phyloP scores from a whole-genome alignment of 2,888 invertebrate genomes.

The Polylopha cassiicola region DNA sequence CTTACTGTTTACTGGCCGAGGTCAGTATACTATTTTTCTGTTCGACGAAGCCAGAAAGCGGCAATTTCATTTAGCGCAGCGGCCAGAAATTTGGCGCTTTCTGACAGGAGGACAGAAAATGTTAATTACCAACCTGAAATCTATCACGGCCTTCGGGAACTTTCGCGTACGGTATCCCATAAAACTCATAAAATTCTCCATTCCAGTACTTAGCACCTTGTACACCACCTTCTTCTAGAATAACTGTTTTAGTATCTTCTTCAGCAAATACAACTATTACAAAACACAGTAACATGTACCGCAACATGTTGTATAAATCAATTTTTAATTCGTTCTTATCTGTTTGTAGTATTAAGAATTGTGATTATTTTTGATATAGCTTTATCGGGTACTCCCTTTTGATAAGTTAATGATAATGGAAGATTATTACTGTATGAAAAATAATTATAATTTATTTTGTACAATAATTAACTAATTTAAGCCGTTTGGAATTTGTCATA shows the following conservation, averaged over 20 bases:
- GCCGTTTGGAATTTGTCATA: no score
- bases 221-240: conserved; percentile 49
- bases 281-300: conserved; percentile 33
- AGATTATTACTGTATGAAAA: no score
- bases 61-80: no score
- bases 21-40: no score
- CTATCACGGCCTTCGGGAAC: conserved; percentile 53
- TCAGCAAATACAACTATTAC: conserved; percentile 34
- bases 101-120: no score
- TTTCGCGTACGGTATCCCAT: conserved; percentile 59
- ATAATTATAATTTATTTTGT: no score
- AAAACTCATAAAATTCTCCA: conserved; percentile 64
- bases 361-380: background rate
- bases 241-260: conserved; percentile 37
- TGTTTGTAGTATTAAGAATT: conserved; percentile 10
- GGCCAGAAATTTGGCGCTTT: no score
- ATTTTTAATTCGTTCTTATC: conserved; percentile 16
- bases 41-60: no score
- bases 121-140: conserved; percentile 57
- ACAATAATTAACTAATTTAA: no score
- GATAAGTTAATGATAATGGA: no score
- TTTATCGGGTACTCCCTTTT: conserved; percentile 13
- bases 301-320: conserved; percentile 38
- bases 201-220: conserved; percentile 61
- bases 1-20: no score